A percentile compares a stretch with the other conserved stretches of the same genome.
These are phyloP conservation scores for Anaspis maculata DNA, from an alignment of 2,888 invertebrate species.

Conservation along the genomic window DNA sequence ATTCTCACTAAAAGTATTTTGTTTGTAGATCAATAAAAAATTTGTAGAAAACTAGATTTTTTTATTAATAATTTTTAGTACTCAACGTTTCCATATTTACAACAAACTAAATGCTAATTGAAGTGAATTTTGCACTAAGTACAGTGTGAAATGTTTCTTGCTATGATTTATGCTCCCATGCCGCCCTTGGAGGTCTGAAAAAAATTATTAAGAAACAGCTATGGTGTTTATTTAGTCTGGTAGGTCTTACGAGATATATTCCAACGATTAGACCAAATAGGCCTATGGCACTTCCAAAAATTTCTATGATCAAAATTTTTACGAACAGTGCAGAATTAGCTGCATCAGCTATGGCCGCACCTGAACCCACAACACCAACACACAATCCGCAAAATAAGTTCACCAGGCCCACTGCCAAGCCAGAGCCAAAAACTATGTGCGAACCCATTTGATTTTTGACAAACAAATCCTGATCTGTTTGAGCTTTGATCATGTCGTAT, in stretches of 20 bases:
- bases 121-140: too few species aligned
- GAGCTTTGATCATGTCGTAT: slow-evolving; percentile 2
- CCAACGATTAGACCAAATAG: slow-evolving; percentile 97
- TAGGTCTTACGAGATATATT: slow-evolving; percentile 66
- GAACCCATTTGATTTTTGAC: slow-evolving; percentile 71
- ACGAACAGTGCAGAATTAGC: slow-evolving; percentile 96
- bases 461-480: slow-evolving; percentile 35
- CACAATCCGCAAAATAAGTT: slow-evolving; percentile 93
- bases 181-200: slow-evolving; percentile 25
- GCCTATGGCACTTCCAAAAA: slow-evolving; percentile 98
- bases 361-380: slow-evolving; percentile 95
- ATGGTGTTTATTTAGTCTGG: too few species aligned
- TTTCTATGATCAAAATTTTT: slow-evolving; percentile 96
- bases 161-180: too few species aligned
- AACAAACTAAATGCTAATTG: not conserved
- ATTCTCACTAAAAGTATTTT: not conserved
- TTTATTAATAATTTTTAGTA: not conserved
- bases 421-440: slow-evolving; percentile 92
- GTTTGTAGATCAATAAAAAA: not conserved
- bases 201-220: slow-evolving; percentile 1
- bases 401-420: slow-evolving; percentile 87
- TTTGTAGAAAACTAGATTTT: not conserved
- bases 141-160: too few species aligned
- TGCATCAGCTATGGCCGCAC: slow-evolving; percentile 97
- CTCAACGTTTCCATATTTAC: slow-evolving; percentile 1